Conservation (phyloP, 2,888 invertebrate species). For the Nasonovia ribisnigri region DNA sequence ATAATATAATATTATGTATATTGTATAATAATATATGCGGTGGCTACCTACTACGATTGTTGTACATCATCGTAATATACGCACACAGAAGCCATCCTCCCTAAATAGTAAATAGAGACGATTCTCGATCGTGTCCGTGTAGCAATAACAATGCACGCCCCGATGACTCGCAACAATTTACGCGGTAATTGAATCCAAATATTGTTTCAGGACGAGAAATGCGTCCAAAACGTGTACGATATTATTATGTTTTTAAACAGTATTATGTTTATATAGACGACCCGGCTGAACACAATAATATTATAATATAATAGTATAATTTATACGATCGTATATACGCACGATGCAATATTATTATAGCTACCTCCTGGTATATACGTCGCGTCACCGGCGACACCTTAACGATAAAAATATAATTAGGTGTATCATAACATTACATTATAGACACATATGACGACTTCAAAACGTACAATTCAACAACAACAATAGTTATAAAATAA, state of each 20-base stretch:
- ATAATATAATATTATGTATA: slow-evolving; percentile 5
- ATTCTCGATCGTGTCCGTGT: slow-evolving; percentile 14
- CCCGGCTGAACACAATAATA: slow-evolving; percentile 19
- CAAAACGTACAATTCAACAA: not conserved
- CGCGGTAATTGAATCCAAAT: slow-evolving; percentile 63
- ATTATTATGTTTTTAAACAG: slow-evolving; percentile 35
- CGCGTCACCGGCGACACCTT: not conserved
- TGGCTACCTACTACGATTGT: not conserved
- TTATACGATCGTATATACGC: not conserved
- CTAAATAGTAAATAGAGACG: slow-evolving; percentile 50
- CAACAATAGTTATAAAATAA: not conserved
- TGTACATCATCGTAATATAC: not conserved
- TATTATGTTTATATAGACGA: slow-evolving; percentile 11
- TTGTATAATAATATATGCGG: not conserved
- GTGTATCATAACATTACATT: not conserved
- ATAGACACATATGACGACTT: not conserved
- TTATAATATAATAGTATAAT: slow-evolving; percentile 29
- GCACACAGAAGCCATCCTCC: slow-evolving; percentile 52
- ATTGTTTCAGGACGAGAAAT: slow-evolving; percentile 57
- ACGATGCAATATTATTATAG: not conserved
- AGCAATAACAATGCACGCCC: slow-evolving; percentile 42
- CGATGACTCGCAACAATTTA: slow-evolving; percentile 63
- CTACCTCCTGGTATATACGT: not conserved
- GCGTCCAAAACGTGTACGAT: not conserved
- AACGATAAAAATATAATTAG: slow-evolving; percentile 29